Conservation (phyloP, 2,113 vertebrate species). For the Hassar affinis region DNA sequence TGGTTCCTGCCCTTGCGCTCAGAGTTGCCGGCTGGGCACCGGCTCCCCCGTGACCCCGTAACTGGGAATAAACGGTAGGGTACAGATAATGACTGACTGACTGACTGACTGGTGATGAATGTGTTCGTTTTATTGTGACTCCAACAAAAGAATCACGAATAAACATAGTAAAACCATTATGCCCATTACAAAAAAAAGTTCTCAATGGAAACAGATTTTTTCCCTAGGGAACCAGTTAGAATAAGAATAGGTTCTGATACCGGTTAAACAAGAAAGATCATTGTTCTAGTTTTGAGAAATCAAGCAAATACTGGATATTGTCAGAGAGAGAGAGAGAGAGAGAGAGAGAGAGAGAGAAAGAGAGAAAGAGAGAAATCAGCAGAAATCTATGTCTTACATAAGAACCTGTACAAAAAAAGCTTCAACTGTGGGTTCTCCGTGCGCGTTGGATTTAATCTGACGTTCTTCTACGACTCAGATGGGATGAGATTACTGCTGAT, state of each 20-base stretch:
- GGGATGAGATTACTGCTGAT: constrained; percentile 60
- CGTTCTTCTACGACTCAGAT: constrained; percentile 57
- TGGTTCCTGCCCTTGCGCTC: too few species aligned
- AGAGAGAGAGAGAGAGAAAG: too few species aligned
- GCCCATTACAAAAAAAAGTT: background rate
- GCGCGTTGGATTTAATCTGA: constrained; percentile 63
- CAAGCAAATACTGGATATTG: background rate
- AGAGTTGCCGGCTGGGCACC: too few species aligned
- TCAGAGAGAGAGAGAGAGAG: too few species aligned
- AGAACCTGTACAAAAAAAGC: constrained; percentile 30
- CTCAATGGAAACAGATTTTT: background rate
- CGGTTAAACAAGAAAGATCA: background rate
- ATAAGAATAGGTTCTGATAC: background rate
- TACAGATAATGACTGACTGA: too few species aligned
- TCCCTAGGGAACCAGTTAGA: background rate
- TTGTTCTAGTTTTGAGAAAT: background rate
- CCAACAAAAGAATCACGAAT: background rate
- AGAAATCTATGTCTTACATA: constrained; percentile 52
- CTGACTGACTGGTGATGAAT: background rate
- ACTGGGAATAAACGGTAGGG: too few species aligned
- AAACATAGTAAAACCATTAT: background rate
- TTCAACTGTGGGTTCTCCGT: background rate
- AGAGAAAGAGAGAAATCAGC: too few species aligned
- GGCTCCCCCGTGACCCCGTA: too few species aligned
- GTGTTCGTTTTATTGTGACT: background rate